These are phyloP conservation scores for Perithous albicinctus DNA, from an alignment of 2,888 invertebrate species.

Conservation along the genomic window DNA sequence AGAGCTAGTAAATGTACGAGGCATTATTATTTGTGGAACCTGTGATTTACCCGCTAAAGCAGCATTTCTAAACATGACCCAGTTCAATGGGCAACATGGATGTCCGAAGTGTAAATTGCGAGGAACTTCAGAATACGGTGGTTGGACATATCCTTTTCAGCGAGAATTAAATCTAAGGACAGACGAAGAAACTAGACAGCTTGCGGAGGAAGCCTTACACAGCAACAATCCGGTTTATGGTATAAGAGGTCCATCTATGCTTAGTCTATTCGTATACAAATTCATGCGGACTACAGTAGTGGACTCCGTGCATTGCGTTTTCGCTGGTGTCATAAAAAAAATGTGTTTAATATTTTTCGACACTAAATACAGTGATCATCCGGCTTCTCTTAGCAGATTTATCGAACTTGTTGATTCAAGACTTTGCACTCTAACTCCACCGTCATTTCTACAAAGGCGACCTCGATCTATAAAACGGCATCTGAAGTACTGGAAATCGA, in stretches of 20 bases:
- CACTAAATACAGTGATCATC: constrained; percentile 2
- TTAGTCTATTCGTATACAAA: constrained; percentile 44
- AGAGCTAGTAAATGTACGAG: neutral
- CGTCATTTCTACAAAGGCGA: constrained; percentile 60
- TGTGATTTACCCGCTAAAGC: constrained; percentile 55
- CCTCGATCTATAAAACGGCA: no score
- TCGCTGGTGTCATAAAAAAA: constrained; percentile 56
- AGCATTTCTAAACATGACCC: constrained; percentile 42
- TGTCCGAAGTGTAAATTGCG: no score
- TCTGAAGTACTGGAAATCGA: no score
- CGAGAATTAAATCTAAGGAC: constrained; percentile 6
- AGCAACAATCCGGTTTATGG: constrained; percentile 14
- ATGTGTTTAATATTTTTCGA: constrained; percentile 61
- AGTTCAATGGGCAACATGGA: no score
- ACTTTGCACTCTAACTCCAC: constrained; percentile 58
- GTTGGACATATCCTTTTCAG: neutral
- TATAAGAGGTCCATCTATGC: constrained; percentile 63
- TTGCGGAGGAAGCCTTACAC: neutral
- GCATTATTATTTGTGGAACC: no score
- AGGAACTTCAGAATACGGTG: constrained; percentile 9
- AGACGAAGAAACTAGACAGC: neutral
- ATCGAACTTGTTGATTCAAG: constrained; percentile 51
- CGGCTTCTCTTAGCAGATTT: constrained; percentile 47
- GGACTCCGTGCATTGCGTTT: constrained; percentile 67
- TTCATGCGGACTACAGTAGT: constrained; percentile 57